Evolutionary conservation across 2,888 invertebrate species (phyloP).

Genomic region (Spicauda simplicius): DNA sequence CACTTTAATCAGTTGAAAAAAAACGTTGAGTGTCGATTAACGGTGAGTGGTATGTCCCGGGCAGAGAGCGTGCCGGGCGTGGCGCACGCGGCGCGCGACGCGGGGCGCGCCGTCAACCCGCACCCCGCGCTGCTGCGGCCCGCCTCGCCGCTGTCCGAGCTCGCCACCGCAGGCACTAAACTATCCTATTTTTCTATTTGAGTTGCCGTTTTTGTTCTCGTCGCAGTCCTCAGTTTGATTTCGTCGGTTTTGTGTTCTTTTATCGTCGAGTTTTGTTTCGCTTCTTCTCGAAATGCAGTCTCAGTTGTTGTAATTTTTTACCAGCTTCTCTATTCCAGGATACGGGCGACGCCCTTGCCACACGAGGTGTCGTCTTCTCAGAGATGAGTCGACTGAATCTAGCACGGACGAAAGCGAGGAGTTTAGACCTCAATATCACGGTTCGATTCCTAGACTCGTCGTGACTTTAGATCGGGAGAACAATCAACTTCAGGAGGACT

Average conservation of each 20-base stretch:
- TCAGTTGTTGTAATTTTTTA: slow-evolving; percentile 39
- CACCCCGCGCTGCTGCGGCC: slow-evolving; percentile 73
- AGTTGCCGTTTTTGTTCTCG: background rate
- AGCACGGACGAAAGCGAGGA: slow-evolving; percentile 73
- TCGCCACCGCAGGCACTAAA: slow-evolving; percentile 75
- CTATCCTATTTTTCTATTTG: background rate
- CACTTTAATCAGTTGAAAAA: no score
- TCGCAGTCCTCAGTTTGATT: slow-evolving; percentile 15
- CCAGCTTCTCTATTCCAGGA: slow-evolving; percentile 65
- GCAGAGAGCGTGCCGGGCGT: slow-evolving; percentile 47
- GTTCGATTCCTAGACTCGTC: slow-evolving; percentile 75
- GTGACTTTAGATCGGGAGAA: slow-evolving; percentile 74
- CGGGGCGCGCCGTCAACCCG: slow-evolving; percentile 63
- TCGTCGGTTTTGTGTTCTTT: slow-evolving; percentile 1
- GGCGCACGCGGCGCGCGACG: slow-evolving; percentile 48
- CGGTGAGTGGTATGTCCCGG: background rate
- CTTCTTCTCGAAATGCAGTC: slow-evolving; percentile 19
- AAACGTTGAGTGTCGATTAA: no score
- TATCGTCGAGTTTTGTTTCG: slow-evolving; percentile 30
- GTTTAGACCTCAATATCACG: slow-evolving; percentile 66
- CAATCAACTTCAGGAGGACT: slow-evolving; percentile 67
- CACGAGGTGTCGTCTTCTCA: slow-evolving; percentile 60
- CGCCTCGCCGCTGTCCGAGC: slow-evolving; percentile 74
- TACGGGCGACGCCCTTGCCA: slow-evolving; percentile 64
- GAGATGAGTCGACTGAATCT: slow-evolving; percentile 74